Percentiles rank a stretch among this genome's conserved stretches.
Evolutionary conservation across 2,797 vertebrate genomes (phyloP).

Genomic region (Amblyraja radiata): DNA sequence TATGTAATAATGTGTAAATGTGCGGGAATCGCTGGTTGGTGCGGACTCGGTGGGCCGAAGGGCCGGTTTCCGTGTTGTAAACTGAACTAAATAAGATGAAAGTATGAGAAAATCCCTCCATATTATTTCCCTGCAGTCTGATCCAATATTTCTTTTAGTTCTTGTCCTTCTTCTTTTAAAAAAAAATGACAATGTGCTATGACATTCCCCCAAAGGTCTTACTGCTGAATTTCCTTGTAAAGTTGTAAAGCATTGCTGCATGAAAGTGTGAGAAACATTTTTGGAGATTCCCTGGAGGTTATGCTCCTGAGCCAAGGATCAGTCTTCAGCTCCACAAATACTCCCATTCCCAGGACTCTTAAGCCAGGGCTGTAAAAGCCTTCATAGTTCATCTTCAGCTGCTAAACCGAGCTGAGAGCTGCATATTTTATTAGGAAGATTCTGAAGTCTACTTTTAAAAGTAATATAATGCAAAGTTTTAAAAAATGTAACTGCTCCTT

Average conservation of each 20-base stretch:
- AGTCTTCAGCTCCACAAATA: constrained; percentile 20
- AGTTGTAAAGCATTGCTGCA: not conserved
- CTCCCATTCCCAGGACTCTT: not conserved
- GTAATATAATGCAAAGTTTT: not conserved
- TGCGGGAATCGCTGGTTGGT: too few species aligned
- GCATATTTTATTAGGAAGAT: not conserved
- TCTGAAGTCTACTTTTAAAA: not conserved
- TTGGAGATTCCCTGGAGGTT: not conserved
- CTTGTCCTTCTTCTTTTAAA: not conserved
- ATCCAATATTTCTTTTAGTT: too few species aligned
- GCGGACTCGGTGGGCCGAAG: too few species aligned
- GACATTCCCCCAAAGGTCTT: not conserved
- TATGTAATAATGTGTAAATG: too few species aligned
- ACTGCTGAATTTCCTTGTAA: not conserved
- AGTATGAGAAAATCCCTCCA: not conserved
- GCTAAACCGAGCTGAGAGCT: not conserved
- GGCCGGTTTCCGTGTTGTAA: too few species aligned
- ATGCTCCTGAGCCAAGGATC: not conserved
- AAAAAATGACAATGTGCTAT: not conserved
- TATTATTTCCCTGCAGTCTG: not conserved
- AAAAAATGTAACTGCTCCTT: not conserved
- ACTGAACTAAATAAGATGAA: too few species aligned
- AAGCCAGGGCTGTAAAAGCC: not conserved
- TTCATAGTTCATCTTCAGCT: not conserved
- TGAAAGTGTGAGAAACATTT: not conserved